Evolutionary conservation across 2,113 vertebrate species (phyloP).

Genomic region (Ochotona princeps): DNA sequence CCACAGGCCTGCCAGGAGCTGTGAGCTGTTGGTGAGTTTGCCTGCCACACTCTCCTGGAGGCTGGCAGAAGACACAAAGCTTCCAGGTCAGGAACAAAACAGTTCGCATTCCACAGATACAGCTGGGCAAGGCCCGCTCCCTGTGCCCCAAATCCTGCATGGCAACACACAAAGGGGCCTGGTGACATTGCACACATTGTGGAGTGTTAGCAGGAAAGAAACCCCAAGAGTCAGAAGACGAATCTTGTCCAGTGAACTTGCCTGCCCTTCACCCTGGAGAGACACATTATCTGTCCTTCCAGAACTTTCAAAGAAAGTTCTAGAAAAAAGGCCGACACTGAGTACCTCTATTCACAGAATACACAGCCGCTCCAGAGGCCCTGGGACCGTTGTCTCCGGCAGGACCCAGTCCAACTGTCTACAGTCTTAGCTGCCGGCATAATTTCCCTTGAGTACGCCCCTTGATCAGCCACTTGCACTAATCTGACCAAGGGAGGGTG

Average conservation of each 20-base stretch:
- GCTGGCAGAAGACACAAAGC: background rate
- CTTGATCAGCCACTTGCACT: background rate
- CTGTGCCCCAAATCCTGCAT: background rate
- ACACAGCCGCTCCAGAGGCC: background rate
- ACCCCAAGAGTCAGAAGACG: background rate
- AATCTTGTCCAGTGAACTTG: background rate
- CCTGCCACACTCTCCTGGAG: background rate
- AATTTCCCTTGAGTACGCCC: background rate
- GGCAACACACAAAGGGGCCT: background rate
- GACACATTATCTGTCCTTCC: background rate
- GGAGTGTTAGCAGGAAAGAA: background rate
- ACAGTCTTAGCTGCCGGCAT: background rate
- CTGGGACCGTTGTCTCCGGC: background rate
- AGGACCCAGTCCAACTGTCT: background rate
- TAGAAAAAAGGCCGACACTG: background rate
- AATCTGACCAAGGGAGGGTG: background rate
- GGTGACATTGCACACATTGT: accelerated
- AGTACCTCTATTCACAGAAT: background rate
- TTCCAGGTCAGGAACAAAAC: background rate
- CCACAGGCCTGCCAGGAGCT: background rate
- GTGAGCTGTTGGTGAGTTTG: background rate
- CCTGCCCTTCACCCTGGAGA: background rate
- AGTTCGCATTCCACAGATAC: background rate
- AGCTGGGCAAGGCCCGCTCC: background rate
- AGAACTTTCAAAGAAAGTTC: background rate